Percentiles rank a stretch among this genome's conserved stretches.
Conservation (phyloP, 2,113 vertebrate genomes). For the Carollia perspicillata region DNA sequence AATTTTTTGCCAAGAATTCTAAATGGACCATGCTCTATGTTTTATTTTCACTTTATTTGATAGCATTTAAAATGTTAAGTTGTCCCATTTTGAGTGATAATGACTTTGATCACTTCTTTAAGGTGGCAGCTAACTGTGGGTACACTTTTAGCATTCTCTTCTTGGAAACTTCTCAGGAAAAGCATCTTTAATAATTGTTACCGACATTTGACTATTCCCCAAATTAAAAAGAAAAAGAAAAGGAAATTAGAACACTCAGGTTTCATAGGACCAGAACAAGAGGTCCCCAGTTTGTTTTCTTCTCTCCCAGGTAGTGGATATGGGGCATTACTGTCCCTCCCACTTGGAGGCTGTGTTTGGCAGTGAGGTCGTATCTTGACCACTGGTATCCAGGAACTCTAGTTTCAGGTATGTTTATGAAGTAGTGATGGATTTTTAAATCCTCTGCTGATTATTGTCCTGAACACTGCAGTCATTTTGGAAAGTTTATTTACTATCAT, state of each 20-base stretch:
- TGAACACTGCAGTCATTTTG: constrained; percentile 22
- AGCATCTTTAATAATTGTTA: not conserved
- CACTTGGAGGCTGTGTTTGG: not conserved
- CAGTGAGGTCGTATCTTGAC: not conserved
- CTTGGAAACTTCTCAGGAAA: not conserved
- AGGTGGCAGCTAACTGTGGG: not conserved
- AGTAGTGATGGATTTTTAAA: not conserved
- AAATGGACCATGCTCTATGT: not conserved
- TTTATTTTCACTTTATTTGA: not conserved
- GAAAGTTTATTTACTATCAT: constrained; percentile 33
- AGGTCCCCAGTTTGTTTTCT: not conserved
- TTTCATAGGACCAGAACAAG: not conserved
- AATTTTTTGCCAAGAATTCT: not conserved
- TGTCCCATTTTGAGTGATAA: not conserved
- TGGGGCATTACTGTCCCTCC: rapidly evolving
- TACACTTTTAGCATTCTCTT: not conserved
- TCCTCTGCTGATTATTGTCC: not conserved
- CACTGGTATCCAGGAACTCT: not conserved
- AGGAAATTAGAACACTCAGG: not conserved
- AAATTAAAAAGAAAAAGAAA: not conserved
- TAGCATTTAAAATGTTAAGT: not conserved
- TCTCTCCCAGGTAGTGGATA: not conserved
- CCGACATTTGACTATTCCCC: not conserved
- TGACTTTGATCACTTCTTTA: not conserved
- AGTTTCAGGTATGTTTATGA: not conserved